Base-by-base conservation (phyloP, 2,797 vertebrate genomes). In the Sebastes wilsoni region DNA sequence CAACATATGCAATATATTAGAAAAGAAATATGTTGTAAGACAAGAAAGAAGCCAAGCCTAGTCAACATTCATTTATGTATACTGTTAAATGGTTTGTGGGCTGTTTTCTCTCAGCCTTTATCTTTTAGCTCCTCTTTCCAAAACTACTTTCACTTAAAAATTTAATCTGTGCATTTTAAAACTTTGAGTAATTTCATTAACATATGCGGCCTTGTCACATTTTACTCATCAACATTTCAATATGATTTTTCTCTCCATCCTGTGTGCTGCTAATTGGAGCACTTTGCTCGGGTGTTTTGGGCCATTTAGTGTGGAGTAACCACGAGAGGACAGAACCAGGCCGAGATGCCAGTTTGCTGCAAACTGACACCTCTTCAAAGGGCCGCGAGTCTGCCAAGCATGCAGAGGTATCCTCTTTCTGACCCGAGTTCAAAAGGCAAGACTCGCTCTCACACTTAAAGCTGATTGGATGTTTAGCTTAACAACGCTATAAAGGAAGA, bases 311-410 rank as follows among this genome's bases (percentile, higher is more conserved):
- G 54, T 23, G 62, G 77, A 74, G 85, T 75, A 84, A 88, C 84
- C 64, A 76, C 73, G 66, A 86, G 54, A 92, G 89, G 84, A 88
- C 85, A 69, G 81, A 91, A 82, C 72, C 75, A 77, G 67, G 79
- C 83, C 55, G 79, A 75, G 86, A 87, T 86, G 88, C 86, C 88
- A 86, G 87, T 87, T 85, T 85, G 77, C 49, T 88, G 84, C 84
- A 95, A 95, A 72, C 82, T 2, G 90, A 94, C 83, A 93, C 87
- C 72, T 86, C 90, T 93, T 95, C 92, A 95, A 94, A 95, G 91
- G 72, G 64, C 78, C 11, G 52, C 2, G 20, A 65, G 69, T 78
- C 85, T 84, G 88, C 88, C 87, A 88, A 83, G 81, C 82, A 66
- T 75, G 80, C 83, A 80, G 85, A 77, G 75, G 72, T 90, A 87